These are phyloP conservation scores for Pyrrhia umbra DNA, from an alignment of 2,888 invertebrate species.

Conservation along the genomic window DNA sequence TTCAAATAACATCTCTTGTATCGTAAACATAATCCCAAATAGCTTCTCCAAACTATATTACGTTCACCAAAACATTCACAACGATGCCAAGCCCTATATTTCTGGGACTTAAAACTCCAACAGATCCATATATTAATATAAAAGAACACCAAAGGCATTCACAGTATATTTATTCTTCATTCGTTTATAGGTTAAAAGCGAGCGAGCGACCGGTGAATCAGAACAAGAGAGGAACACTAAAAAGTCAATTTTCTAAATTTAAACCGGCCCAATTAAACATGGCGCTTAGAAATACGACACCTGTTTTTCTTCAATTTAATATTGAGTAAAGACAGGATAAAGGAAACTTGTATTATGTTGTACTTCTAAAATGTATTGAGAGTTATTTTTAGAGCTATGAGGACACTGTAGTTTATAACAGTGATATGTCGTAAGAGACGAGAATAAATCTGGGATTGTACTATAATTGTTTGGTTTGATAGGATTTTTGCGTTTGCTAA, in stretches of 20 bases:
- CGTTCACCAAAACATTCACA: slow-evolving; percentile 5
- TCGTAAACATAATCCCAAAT: neutral
- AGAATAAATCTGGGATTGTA: slow-evolving; percentile 46
- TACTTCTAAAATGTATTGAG: slow-evolving; percentile 34
- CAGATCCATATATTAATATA: slow-evolving; percentile 36
- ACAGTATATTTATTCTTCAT: slow-evolving; percentile 42
- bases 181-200: slow-evolving; percentile 60
- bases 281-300: slow-evolving; percentile 75
- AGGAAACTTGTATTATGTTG: slow-evolving; percentile 19
- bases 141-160: slow-evolving; percentile 43
- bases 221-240: slow-evolving; percentile 67
- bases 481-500: neutral
- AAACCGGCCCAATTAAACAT: slow-evolving; percentile 74
- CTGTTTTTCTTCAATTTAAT: slow-evolving; percentile 71
- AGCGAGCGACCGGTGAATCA: slow-evolving; percentile 54
- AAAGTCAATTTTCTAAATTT: slow-evolving; percentile 77
- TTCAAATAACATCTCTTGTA: neutral
- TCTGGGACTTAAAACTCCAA: slow-evolving; percentile 11
- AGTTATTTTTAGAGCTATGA: slow-evolving; percentile 49
- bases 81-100: slow-evolving; percentile 12
- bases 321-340: slow-evolving; percentile 36
- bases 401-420: slow-evolving; percentile 40
- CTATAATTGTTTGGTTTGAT: slow-evolving; percentile 25
- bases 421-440: slow-evolving; percentile 46
- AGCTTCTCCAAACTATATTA: neutral